A percentile compares a stretch with the other conserved stretches of the same genome.
Evolutionary conservation across 2,797 vertebrate genomes (phyloP).

Genomic region (Peromyscus attwateri): DNA sequence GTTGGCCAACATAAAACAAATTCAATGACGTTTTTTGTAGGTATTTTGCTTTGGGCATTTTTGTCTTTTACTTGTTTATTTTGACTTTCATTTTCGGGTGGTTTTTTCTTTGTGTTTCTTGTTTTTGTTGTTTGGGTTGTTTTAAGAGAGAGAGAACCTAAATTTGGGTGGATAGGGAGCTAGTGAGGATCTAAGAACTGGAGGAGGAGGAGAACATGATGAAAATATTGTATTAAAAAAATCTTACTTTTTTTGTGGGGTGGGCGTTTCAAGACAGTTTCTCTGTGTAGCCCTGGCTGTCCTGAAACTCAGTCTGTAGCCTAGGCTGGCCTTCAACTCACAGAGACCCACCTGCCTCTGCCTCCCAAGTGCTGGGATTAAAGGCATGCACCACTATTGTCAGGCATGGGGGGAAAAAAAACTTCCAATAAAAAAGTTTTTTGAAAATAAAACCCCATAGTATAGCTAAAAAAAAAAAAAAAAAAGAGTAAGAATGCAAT

Average conservation of each 20-base stretch:
- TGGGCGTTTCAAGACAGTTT: not conserved
- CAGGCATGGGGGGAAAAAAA: not conserved
- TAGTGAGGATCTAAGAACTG: not conserved
- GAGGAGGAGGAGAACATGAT: not conserved
- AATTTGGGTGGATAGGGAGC: not conserved
- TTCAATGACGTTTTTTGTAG: not conserved
- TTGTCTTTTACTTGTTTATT: not conserved
- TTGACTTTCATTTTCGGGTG: not conserved
- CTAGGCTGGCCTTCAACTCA: not conserved
- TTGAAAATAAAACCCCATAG: conserved; percentile 26
- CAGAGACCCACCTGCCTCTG: not conserved
- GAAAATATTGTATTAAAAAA: not conserved
- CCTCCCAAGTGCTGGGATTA: not conserved
- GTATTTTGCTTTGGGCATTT: not conserved
- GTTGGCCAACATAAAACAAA: not conserved
- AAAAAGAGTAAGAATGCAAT: not conserved
- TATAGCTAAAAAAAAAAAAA: not conserved
- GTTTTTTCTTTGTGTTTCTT: not conserved
- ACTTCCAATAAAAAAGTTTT: not conserved
- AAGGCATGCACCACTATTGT: not conserved
- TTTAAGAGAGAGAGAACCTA: not conserved
- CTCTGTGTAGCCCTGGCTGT: not conserved
- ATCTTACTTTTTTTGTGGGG: not conserved
- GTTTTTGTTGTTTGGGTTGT: not conserved
- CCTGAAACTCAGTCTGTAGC: not conserved